Base-by-base conservation (phyloP, 2,113 vertebrate genomes). In the Desmodus rotundus region DNA sequence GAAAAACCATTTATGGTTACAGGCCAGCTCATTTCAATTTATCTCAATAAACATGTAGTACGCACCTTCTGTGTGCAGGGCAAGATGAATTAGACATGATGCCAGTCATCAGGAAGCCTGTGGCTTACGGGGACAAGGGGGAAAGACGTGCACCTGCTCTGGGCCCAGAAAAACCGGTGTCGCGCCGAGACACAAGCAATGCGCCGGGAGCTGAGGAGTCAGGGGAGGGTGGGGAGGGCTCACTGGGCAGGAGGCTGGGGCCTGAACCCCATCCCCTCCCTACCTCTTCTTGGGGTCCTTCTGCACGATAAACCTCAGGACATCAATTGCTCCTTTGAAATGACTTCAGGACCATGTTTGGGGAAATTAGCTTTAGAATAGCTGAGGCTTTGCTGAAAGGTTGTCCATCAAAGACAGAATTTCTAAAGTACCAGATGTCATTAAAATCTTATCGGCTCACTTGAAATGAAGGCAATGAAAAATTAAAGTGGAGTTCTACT, bases 381-480 rank as follows among this genome's bases (percentile, higher is more conserved):
- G 98, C 91, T 94, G 92, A 98, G 97, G 84, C 93, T 97, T 98
- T 98, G 98, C 98, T 99, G 99, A 98, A 99, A 98, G 98, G 98
- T 97, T 98, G 99, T 97, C 98, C 98, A 98, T 99, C 98, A 98
- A 99, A 99, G 98, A 97, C 98, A 98, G 98, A 99, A 99, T 99
- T 99, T 99, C 98, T 99, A 98, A 98, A 99, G 98, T 98, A 98
- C 97, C 93, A 97, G 94, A 97, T 96, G 97, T 98, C 99, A 99
- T 99, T 99, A 99, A 99, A 99, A 98, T 98, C 97, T 98, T 98
- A 99, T 98, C 97, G 95, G 96, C 98, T 98, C 98, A 97, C 98
- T 99, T 99, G 99, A 99, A 99, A 99, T 99, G 98, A 99, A 99
- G 98, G 98, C 98, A 98, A 98, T 98, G 97, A 98, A 99, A 99